Evolutionary conservation across 2,113 vertebrate species (phyloP).

Genomic region (Pardalotus punctatus): DNA sequence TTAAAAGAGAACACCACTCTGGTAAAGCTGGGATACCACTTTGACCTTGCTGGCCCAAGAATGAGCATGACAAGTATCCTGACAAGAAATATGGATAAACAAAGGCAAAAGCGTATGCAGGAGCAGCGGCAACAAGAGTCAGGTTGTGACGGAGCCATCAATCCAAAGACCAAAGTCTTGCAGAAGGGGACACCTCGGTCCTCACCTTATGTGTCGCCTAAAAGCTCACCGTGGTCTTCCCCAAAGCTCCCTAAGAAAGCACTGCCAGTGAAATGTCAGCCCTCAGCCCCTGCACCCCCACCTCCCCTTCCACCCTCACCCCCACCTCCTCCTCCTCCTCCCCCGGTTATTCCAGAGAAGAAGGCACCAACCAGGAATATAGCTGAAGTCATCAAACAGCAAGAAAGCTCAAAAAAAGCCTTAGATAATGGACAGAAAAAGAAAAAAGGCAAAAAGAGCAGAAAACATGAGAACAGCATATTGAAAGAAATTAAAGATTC

Average conservation of each 20-base stretch:
- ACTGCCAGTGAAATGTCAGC: slow-evolving; percentile 66
- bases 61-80: slow-evolving; percentile 97
- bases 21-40: slow-evolving; percentile 94
- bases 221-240: slow-evolving; percentile 84
- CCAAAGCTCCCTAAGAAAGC: slow-evolving; percentile 82
- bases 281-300: slow-evolving; percentile 17
- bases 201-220: slow-evolving; percentile 85
- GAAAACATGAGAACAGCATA: slow-evolving; percentile 81
- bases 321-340: slow-evolving; percentile 60
- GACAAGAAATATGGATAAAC: slow-evolving; percentile 94
- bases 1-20: slow-evolving; percentile 89
- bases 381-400: slow-evolving; percentile 90
- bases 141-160: slow-evolving; percentile 59
- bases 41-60: slow-evolving; percentile 92
- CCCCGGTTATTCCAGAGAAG: slow-evolving; percentile 70
- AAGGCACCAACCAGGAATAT: slow-evolving; percentile 87
- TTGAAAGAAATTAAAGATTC: slow-evolving; percentile 92
- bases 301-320: slow-evolving; percentile 19
- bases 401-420: slow-evolving; percentile 80
- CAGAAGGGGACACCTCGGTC: slow-evolving; percentile 82
- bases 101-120: slow-evolving; percentile 90
- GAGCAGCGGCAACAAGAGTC: slow-evolving; percentile 82
- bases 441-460: slow-evolving; percentile 82
- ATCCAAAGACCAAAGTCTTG: slow-evolving; percentile 81
- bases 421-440: slow-evolving; percentile 77